phyloP scores from a whole-genome alignment of 2,888 invertebrate species.

The Antheraea assamensis region DNA sequence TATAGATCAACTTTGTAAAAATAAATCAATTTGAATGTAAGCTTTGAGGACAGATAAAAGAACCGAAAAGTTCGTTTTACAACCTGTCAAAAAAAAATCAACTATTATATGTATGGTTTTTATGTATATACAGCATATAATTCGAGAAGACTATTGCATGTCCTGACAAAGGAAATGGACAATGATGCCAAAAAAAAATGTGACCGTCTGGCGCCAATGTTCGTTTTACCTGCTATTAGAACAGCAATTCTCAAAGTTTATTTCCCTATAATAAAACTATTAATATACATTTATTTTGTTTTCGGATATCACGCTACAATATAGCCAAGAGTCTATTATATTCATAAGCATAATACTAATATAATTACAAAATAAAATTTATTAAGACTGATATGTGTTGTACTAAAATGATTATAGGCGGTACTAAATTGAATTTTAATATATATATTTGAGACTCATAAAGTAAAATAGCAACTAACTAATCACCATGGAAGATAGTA shows the following conservation, averaged over 20 bases:
- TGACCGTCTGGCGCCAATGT: slow-evolving; percentile 63
- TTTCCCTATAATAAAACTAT: background rate
- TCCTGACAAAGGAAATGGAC: slow-evolving; percentile 41
- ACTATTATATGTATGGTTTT: background rate
- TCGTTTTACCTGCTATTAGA: slow-evolving; percentile 47
- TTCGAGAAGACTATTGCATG: slow-evolving; percentile 20
- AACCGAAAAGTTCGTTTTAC: background rate
- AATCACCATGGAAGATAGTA: too few species aligned
- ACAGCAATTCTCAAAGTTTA: slow-evolving; percentile 49
- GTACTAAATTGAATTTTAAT: too few species aligned
- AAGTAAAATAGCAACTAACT: too few species aligned
- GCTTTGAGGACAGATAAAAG: background rate
- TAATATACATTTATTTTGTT: background rate
- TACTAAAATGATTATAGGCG: too few species aligned
- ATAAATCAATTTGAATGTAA: background rate
- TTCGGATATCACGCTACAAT: background rate
- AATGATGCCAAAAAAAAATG: slow-evolving; percentile 53
- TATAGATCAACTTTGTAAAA: background rate
- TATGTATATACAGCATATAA: background rate
- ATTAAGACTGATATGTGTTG: background rate
- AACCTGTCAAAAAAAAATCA: background rate
- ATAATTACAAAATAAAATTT: background rate
- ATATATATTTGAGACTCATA: too few species aligned
- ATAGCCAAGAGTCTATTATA: background rate
- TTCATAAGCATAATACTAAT: background rate